Percentiles rank a stretch among this genome's conserved stretches.
Evolutionary conservation across 2,888 invertebrate genomes (phyloP).

Genomic region (Liopterus haemorrhoidalis): DNA sequence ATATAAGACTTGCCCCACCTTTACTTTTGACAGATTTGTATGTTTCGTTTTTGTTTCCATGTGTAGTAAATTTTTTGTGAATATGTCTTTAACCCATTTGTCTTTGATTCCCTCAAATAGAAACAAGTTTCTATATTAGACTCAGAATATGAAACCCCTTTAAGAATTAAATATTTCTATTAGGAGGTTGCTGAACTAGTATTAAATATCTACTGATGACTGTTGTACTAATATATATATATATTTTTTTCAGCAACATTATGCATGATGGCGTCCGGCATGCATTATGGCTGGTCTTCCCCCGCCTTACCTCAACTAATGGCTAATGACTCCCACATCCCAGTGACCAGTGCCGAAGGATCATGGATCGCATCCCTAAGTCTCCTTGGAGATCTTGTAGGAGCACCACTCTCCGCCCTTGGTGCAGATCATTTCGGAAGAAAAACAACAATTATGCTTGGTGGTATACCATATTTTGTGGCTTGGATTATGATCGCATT

Average conservation of each 20-base stretch:
- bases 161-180: too few relatives aligned
- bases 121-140: neutral
- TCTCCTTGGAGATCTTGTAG: slow-evolving; percentile 58
- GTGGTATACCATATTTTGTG: slow-evolving; percentile 55
- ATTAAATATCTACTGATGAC: too few relatives aligned
- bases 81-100: neutral
- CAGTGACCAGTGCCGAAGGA: slow-evolving; percentile 48
- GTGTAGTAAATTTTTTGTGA: neutral
- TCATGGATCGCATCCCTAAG: slow-evolving; percentile 62
- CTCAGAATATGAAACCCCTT: neutral
- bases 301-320: slow-evolving; percentile 52
- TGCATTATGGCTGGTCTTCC: slow-evolving; percentile 54
- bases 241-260: slow-evolving; percentile 38
- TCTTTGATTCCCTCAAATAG: neutral
- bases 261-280: slow-evolving; percentile 41
- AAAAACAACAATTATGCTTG: slow-evolving; percentile 56
- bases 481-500: slow-evolving; percentile 60
- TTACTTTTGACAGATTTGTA: too few relatives aligned
- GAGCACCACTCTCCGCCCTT: slow-evolving; percentile 58
- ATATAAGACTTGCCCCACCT: too few relatives aligned
- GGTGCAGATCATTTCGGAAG: slow-evolving; percentile 60
- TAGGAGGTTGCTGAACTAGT: too few relatives aligned
- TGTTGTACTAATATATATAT: neutral
- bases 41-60: too few relatives aligned
- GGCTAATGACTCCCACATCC: slow-evolving; percentile 48